phyloP scores from a whole-genome alignment of 2,888 invertebrate species.

The Cactoblastis cactorum region DNA sequence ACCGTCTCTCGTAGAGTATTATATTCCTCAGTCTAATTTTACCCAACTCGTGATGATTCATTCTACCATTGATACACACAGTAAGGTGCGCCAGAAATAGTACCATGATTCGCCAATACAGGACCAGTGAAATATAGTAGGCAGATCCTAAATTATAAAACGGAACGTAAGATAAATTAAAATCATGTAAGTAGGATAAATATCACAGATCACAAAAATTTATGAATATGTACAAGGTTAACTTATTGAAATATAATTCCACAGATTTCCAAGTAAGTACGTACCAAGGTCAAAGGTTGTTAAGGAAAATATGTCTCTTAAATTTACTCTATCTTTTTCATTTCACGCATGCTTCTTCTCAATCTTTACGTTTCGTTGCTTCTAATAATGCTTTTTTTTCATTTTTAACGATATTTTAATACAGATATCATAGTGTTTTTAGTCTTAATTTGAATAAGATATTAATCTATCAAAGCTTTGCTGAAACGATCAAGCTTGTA shows the following conservation, averaged over 20 bases:
- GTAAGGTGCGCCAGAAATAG: conserved; percentile 51
- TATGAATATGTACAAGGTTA: neutral
- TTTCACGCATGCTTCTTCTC: conserved; percentile 16
- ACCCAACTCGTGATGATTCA: conserved; percentile 51
- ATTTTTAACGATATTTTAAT: neutral
- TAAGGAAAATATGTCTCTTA: too few species aligned
- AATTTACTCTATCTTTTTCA: conserved; percentile 17
- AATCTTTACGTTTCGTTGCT: conserved; percentile 15
- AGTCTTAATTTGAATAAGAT: too few species aligned
- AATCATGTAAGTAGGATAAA: neutral
- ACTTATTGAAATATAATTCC: neutral
- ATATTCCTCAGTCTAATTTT: conserved; percentile 45
- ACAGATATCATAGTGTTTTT: too few species aligned
- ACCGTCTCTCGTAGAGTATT: neutral
- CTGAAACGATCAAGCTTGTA: too few species aligned
- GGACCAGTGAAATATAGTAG: neutral
- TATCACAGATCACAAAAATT: too few species aligned
- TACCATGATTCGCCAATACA: conserved; percentile 41
- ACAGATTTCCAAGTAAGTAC: neutral
- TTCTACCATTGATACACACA: conserved; percentile 53
- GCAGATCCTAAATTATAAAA: neutral
- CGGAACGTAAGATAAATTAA: neutral
- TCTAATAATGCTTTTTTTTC: conserved; percentile 18
- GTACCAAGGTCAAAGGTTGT: conserved; percentile 13
- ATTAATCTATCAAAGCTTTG: too few species aligned